Percentiles rank a stretch among this genome's conserved stretches.
These are phyloP conservation scores for Lacerta viridis DNA, from an alignment of 2,797 vertebrate genomes.

Conservation along the genomic window DNA sequence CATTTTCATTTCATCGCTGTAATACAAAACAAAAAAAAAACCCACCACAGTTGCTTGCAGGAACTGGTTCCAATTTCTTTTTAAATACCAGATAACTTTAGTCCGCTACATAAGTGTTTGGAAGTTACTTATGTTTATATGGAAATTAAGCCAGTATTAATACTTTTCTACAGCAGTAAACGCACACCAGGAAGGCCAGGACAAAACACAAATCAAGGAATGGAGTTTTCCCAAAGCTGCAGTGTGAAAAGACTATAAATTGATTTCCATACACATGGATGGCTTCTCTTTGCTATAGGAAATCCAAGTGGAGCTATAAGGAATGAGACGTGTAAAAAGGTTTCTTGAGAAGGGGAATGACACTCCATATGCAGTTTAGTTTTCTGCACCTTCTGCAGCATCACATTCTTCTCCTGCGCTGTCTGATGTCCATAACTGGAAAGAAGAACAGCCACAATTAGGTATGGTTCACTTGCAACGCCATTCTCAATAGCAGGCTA, in stretches of 20 bases:
- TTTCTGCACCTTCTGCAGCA: slow-evolving; percentile 88
- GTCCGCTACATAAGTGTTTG: slow-evolving; percentile 83
- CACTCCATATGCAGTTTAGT: slow-evolving; percentile 82
- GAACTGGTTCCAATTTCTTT: slow-evolving; percentile 82
- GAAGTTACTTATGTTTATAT: slow-evolving; percentile 86
- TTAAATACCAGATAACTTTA: slow-evolving; percentile 84
- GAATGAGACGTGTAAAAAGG: slow-evolving; percentile 98
- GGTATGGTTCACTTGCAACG: not conserved
- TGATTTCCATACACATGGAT: slow-evolving; percentile 87
- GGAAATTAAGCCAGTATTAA: slow-evolving; percentile 89
- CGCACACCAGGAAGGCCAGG: slow-evolving; percentile 92
- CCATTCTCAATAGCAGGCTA: rapidly evolving
- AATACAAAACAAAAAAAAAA: slow-evolving; percentile 77
- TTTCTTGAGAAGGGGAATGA: slow-evolving; percentile 81
- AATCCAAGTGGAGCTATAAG: slow-evolving; percentile 91
- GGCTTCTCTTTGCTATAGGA: slow-evolving; percentile 91
- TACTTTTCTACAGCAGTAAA: slow-evolving; percentile 94
- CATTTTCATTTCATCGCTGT: slow-evolving; percentile 79
- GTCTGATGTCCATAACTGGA: slow-evolving; percentile 97
- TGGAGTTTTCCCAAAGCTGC: slow-evolving; percentile 90
- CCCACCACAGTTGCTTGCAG: slow-evolving; percentile 75
- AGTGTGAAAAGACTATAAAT: slow-evolving; percentile 89
- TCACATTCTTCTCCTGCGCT: slow-evolving; percentile 90
- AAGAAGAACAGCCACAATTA: slow-evolving; percentile 38
- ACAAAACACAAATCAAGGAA: slow-evolving; percentile 89